phyloP scores from a whole-genome alignment of 2,888 invertebrate genomes.

The Caenorhabditis sinica region DNA sequence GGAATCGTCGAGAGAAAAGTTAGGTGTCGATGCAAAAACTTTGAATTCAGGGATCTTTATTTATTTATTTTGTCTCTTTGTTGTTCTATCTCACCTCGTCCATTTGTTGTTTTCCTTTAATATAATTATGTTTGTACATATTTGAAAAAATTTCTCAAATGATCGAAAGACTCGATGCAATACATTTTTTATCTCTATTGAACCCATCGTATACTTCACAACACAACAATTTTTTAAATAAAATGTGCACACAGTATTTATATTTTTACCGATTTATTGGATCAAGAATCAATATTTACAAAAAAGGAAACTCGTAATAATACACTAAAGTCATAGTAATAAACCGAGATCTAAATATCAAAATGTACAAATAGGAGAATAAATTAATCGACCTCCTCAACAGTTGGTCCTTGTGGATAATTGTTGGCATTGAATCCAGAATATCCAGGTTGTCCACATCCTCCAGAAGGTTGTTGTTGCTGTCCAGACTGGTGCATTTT shows the following conservation, averaged over 20 bases:
- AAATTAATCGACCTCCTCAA: constrained; percentile 81
- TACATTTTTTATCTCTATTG: not conserved
- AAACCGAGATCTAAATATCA: not conserved
- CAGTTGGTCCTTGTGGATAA: constrained; percentile 77
- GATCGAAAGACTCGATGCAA: not conserved
- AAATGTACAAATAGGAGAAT: not conserved
- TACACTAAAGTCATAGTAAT: not conserved
- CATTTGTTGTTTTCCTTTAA: constrained; percentile 10
- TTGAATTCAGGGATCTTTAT: constrained; percentile 51
- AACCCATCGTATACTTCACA: not conserved
- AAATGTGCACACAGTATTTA: not conserved
- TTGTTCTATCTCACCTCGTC: not conserved
- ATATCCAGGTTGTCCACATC: constrained; percentile 70
- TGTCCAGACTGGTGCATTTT: constrained; percentile 73
- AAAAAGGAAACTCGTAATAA: constrained; percentile 21
- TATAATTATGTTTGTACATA: constrained; percentile 43
- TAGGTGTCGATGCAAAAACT: constrained; percentile 30
- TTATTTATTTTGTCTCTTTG: constrained; percentile 15
- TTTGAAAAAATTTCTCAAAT: not conserved
- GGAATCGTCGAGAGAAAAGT: not conserved
- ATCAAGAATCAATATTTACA: not conserved
- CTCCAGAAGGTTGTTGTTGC: constrained; percentile 25
- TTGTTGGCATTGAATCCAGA: constrained; percentile 60
- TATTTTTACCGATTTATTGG: constrained; percentile 15
- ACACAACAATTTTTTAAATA: no score